Base-by-base conservation (phyloP, 2,797 vertebrate genomes). In the Anabas testudineus region DNA sequence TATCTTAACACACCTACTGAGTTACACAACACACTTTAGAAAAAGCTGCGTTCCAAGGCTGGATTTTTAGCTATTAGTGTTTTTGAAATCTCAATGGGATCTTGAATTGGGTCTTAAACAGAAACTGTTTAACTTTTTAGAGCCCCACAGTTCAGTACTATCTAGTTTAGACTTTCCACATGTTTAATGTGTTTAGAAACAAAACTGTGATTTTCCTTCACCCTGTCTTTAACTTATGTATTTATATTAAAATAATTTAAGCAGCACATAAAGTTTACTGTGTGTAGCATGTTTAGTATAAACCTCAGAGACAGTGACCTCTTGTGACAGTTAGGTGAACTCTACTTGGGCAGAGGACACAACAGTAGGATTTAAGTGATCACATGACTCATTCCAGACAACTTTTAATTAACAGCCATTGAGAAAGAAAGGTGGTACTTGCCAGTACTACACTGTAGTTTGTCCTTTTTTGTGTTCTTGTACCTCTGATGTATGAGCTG, bases 291-390 rank as follows among this genome's bases (percentile, higher is more conserved):
- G 14, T 65, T 49, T 32, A 32, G 10, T 16, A 12, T 42, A 39
- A 45, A 67, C n/a, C 28, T 70, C 49, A 22, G 32, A 61, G 34
- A 54, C 14, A 74, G 52, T 71, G 55, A 51, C 49, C 70, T 73
- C 76, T 60, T 74, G 70, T 64, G 64, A 79, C 46, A 30, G 75
- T n/a, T 14, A n/a, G 18, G 2, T 45, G 61, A 66, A 62, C 52
- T 60, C 43, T 32, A 32, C 52, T 46, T 37, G 39, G n/a, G 30
- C 15, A 18, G 46, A 14, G 37, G 60, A 64, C 16, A 24, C 15
- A 39, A 32, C 16, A 34, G 6, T n/a, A 5, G 22, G 32, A 19
- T 53, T 39, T 41, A 47, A 18, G 7, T 24, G 24, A 54, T 24
- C 49, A 55, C n/a, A 14, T 42, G 43, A 36, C 21, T 19, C 2